Base-by-base conservation (phyloP, 2,797 vertebrate species). In the Etheostoma nigrum region DNA sequence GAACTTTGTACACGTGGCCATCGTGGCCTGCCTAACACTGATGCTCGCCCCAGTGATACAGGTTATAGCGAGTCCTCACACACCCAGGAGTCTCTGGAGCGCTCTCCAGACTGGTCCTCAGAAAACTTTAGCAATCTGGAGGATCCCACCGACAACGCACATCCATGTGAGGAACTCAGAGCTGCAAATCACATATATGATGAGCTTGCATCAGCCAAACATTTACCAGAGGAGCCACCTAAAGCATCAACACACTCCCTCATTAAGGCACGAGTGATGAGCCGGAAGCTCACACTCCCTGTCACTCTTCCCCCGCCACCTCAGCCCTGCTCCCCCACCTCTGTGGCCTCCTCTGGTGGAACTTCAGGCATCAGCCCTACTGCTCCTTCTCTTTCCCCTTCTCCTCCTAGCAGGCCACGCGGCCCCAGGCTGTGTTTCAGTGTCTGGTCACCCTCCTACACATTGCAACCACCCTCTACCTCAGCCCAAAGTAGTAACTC, bases 351-450 rank as follows among this genome's bases (percentile, higher is more conserved):
- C 36, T 88, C 90, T 57, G 90, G 91, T 58, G 91, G 89, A 58
- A 93, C 89, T 21, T 91, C 92, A 52, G 89, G 86, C 79, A 89
- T 91, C 62, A 93, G 92, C 65, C 93, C 92, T n/a, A 21, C 88
- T 84, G 89, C 92, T 70, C 88, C 84, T 7, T 93, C 91, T 77
- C 88, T 79, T 42, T 93, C 94, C 2, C 92, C 94, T 6, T 94
- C 95, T 6, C 92, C 95, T 73, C 89, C 85, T 0, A 87, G 62
- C 0, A 93, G 94, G 58, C 87, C 91, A 21, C 94, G 94, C 5
- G 95, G 95, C 23, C 90, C 95, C 74, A 94, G 95, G 82, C 92
- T 95, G 76, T 97, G 95, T 85, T 97, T 96, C 88, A 96, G 92
- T n/a, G 94, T 95, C 77, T 96, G 96, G 49, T 94, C 93, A 30